Conservation (phyloP, 2,113 vertebrate species). For the Cavia aperea region DNA sequence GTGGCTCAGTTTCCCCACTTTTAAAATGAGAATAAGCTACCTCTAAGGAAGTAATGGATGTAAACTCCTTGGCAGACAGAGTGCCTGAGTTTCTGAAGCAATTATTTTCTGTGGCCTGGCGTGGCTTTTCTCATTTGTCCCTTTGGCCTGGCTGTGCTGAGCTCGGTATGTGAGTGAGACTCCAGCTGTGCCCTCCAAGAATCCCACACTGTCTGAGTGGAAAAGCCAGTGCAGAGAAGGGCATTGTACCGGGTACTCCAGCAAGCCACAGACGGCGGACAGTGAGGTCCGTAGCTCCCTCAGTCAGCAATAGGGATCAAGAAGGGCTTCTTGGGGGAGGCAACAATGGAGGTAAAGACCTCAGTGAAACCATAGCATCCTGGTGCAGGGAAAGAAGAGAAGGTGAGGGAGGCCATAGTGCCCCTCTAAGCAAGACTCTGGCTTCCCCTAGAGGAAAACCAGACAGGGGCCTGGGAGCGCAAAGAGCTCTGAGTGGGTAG, state of each 20-base stretch:
- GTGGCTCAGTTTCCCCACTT: background rate
- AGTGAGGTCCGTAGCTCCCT: background rate
- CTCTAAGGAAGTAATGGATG: background rate
- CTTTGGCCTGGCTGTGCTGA: background rate
- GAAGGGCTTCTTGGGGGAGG: background rate
- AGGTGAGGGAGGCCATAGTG: background rate
- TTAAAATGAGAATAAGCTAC: background rate
- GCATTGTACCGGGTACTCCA: no score
- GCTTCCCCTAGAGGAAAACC: background rate
- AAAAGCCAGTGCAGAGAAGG: background rate
- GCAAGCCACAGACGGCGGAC: background rate
- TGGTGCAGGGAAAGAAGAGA: background rate
- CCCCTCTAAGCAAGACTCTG: background rate
- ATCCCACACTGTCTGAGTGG: background rate
- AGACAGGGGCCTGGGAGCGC: background rate
- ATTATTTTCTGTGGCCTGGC: background rate
- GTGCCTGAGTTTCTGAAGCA: background rate
- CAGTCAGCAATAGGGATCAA: background rate
- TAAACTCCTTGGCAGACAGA: background rate
- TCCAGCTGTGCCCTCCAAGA: background rate
- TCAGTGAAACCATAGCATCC: background rate
- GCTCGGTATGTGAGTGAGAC: background rate
- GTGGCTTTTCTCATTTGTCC: background rate
- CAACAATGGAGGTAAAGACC: background rate
- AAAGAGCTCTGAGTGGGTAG: background rate